A percentile compares a stretch with the other conserved stretches of the same genome.
phyloP scores from a whole-genome alignment of 2,797 vertebrate species.

The Scolopax rusticola region DNA sequence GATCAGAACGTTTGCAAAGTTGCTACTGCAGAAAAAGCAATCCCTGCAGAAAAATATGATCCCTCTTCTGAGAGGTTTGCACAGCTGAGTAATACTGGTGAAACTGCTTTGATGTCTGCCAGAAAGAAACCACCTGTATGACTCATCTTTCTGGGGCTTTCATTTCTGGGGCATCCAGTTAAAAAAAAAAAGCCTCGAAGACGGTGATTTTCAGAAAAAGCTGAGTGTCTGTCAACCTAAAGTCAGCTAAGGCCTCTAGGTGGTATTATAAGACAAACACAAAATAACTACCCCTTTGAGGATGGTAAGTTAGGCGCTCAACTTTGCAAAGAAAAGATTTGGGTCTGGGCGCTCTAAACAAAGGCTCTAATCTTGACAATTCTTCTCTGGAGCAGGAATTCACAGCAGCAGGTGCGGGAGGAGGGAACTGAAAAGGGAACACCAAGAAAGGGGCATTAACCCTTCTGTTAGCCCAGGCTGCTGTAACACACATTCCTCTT shows the following conservation, averaged over 20 bases:
- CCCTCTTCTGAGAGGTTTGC: not conserved
- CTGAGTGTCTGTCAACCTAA: not conserved
- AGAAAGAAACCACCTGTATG: not conserved
- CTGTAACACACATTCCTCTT: not conserved
- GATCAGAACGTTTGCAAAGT: not conserved
- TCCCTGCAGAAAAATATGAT: not conserved
- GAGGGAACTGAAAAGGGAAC: not conserved
- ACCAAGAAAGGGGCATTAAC: not conserved
- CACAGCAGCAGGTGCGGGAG: not conserved
- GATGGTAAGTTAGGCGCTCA: not conserved
- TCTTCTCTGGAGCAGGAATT: not conserved
- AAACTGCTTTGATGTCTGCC: not conserved
- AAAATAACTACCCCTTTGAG: not conserved
- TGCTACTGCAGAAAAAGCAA: not conserved
- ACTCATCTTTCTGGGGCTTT: not conserved
- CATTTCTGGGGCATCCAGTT: not conserved
- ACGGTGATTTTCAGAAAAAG: not conserved
- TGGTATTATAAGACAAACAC: conserved; percentile 34
- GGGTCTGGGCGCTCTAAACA: not conserved
- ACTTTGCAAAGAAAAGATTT: not conserved
- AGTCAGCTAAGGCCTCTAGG: conserved; percentile 3
- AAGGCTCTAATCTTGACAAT: conserved; percentile 25
- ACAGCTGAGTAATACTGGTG: not conserved
- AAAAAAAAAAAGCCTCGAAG: not conserved
- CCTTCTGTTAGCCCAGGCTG: not conserved